A percentile compares a stretch with the other conserved stretches of the same genome.
Evolutionary conservation across 2,113 vertebrate genomes (phyloP).

Genomic region (Chinchilla lanigera): DNA sequence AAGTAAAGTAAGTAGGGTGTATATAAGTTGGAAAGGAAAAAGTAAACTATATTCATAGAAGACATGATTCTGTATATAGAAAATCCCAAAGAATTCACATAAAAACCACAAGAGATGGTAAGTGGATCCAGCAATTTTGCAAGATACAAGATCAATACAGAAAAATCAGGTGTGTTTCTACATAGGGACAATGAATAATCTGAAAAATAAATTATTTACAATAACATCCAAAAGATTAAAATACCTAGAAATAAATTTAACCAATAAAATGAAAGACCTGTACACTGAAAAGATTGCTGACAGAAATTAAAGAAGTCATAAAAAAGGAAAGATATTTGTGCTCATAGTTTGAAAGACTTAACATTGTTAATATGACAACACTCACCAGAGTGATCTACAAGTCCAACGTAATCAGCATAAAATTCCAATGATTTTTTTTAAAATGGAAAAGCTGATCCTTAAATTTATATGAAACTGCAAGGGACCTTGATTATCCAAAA

Average conservation of each 20-base stretch:
- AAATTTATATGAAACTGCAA: background rate
- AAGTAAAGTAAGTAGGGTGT: background rate
- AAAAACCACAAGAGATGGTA: background rate
- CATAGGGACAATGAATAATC: background rate
- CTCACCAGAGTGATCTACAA: background rate
- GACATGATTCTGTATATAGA: background rate
- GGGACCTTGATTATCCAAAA: background rate
- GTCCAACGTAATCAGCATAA: background rate
- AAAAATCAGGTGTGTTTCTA: background rate
- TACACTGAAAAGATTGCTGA: background rate
- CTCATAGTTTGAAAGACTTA: background rate
- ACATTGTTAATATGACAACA: background rate
- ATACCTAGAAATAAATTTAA: background rate
- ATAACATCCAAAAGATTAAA: background rate
- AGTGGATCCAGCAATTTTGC: background rate
- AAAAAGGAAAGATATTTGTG: background rate
- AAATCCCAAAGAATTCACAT: background rate
- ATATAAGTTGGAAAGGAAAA: background rate
- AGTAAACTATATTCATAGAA: background rate
- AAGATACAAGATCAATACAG: background rate
- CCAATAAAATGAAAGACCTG: background rate
- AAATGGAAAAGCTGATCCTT: background rate
- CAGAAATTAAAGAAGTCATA: background rate
- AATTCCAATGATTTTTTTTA: background rate
- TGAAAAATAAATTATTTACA: background rate